Conservation (phyloP, 1,140 invertebrate genomes). For the Pemphigus obesinymphae region DNA sequence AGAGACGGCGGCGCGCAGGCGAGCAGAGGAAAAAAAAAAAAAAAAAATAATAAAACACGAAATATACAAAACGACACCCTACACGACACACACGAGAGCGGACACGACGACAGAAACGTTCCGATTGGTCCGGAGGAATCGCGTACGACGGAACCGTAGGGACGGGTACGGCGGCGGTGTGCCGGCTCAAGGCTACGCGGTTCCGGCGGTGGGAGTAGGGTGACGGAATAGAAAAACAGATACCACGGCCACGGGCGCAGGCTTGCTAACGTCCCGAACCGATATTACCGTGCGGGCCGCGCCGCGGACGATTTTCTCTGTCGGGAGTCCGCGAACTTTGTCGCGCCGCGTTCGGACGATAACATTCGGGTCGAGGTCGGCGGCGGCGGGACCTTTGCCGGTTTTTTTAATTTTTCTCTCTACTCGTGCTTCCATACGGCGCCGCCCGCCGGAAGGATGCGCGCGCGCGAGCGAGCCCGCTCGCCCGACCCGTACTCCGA, state of each 20-base stretch:
- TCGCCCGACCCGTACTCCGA: too few species aligned
- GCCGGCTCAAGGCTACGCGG: slow-evolving; percentile 29
- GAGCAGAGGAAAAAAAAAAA: too few species aligned
- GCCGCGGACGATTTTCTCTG: background rate
- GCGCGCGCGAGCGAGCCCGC: too few species aligned
- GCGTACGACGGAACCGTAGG: slow-evolving; percentile 26
- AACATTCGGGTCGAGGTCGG: slow-evolving; percentile 7
- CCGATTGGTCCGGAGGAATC: slow-evolving; percentile 24
- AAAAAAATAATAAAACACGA: too few species aligned
- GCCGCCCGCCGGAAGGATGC: too few species aligned
- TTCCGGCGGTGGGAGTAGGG: background rate
- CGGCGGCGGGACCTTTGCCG: background rate
- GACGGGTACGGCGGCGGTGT: background rate
- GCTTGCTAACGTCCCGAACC: slow-evolving; percentile 8
- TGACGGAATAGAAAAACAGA: background rate
- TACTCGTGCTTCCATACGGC: too few species aligned
- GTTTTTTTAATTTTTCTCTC: too few species aligned
- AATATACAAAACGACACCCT: background rate
- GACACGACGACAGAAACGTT: slow-evolving; percentile 27
- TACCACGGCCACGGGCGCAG: background rate
- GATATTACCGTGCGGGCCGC: slow-evolving; percentile 15
- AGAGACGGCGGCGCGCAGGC: too few species aligned
- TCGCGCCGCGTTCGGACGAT: too few species aligned
- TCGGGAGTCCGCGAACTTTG: background rate
- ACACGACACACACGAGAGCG: background rate